These are phyloP conservation scores for Lagorchestes hirsutus DNA, from an alignment of 2,797 vertebrate genomes.

Conservation along the genomic window DNA sequence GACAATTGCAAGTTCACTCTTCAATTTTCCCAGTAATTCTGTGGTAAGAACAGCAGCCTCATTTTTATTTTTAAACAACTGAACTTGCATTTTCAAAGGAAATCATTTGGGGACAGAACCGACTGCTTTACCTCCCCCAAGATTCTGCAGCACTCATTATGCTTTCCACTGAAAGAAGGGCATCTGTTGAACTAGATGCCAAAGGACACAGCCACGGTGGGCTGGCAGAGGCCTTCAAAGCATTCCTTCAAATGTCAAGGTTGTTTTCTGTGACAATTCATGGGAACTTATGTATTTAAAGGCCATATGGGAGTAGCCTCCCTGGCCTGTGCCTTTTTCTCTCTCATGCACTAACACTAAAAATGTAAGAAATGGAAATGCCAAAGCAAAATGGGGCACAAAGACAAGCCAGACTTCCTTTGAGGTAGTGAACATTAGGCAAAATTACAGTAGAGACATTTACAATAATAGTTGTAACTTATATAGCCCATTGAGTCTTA, in stretches of 20 bases:
- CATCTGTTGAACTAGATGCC: not conserved
- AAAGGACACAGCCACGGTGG: not conserved
- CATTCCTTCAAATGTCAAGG: not conserved
- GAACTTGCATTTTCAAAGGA: not conserved
- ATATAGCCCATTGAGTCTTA: not conserved
- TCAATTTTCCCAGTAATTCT: not conserved
- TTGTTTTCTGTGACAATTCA: not conserved
- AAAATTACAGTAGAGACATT: not conserved
- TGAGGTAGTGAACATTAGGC: not conserved
- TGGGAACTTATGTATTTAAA: not conserved
- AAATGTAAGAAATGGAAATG: not conserved
- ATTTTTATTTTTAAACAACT: constrained; percentile 1
- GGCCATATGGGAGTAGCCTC: not conserved
- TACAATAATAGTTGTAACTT: not conserved
- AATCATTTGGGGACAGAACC: not conserved
- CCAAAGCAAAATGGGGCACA: not conserved
- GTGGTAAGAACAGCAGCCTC: not conserved
- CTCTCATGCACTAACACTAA: not conserved
- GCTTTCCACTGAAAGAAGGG: not conserved
- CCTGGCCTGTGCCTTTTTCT: not conserved
- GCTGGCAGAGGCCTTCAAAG: not conserved
- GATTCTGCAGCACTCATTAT: not conserved
- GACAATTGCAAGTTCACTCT: not conserved
- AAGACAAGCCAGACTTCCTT: not conserved
- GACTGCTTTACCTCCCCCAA: not conserved